These are phyloP conservation scores for Goniozus legneri DNA, from an alignment of 1,140 invertebrate species.

Conservation along the genomic window DNA sequence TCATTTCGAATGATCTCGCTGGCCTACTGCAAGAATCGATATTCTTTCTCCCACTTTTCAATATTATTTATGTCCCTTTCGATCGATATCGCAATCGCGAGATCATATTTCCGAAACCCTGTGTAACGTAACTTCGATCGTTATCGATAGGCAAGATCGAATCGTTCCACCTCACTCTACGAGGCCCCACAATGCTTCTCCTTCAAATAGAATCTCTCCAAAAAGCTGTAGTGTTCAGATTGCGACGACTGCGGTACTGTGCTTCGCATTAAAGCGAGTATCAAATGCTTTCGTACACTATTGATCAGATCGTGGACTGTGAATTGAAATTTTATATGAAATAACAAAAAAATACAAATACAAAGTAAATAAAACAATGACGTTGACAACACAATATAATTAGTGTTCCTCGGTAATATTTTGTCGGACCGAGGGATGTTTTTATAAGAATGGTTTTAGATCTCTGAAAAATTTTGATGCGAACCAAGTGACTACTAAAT, in stretches of 20 bases:
- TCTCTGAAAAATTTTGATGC: constrained; percentile 32
- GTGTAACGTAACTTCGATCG: no score
- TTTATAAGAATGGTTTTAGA: constrained; percentile 47
- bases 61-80: no score
- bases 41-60: no score
- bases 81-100: no score
- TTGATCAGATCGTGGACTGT: constrained; percentile 39
- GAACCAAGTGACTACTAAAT: constrained; percentile 34
- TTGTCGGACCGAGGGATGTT: constrained; percentile 48
- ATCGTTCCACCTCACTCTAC: no score
- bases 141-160: no score
- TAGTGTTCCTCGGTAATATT: constrained; percentile 51
- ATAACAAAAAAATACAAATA: constrained; percentile 9
- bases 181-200: neutral
- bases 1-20: no score
- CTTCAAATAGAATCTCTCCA: neutral
- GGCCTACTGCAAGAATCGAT: no score
- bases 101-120: no score
- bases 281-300: constrained; percentile 16
- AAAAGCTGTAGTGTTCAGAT: constrained; percentile 47
- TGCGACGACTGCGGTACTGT: constrained; percentile 33
- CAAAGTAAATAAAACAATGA: constrained; percentile 19
- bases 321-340: constrained; percentile 28
- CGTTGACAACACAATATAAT: constrained; percentile 41
- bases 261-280: constrained; percentile 5